Percentiles rank a stretch among this genome's conserved stretches.
Conservation (phyloP, 2,113 vertebrate species). For the Gavialis gangeticus region DNA sequence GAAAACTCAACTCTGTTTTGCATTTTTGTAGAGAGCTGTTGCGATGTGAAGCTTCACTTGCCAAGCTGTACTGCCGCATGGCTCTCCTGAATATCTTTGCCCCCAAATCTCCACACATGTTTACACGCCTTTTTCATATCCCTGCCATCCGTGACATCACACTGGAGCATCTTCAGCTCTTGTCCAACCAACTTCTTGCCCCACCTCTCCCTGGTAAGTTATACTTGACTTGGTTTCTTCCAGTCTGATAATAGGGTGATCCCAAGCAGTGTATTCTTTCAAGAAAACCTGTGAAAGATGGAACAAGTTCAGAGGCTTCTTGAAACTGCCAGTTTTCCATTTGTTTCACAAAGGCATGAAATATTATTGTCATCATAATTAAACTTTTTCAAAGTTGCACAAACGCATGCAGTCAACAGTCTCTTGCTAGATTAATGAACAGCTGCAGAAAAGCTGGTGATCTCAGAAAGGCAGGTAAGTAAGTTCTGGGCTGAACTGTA, state of each 20-base stretch:
- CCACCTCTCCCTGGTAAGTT: slow-evolving; percentile 92
- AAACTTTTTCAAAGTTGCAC: too few species aligned
- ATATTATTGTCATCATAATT: too few species aligned
- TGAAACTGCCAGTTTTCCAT: too few species aligned
- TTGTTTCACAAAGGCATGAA: too few species aligned
- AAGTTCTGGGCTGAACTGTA: too few species aligned
- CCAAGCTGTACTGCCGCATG: slow-evolving; percentile 94
- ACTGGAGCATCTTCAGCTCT: slow-evolving; percentile 94
- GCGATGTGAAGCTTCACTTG: slow-evolving; percentile 92
- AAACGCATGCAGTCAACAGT: too few species aligned
- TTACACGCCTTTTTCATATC: slow-evolving; percentile 96
- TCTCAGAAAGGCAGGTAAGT: too few species aligned
- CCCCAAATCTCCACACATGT: slow-evolving; percentile 94
- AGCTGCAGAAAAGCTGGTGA: too few species aligned
- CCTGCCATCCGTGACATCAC: slow-evolving; percentile 96
- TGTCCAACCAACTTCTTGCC: slow-evolving; percentile 96
- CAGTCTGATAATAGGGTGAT: fast-evolving
- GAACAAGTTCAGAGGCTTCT: too few species aligned
- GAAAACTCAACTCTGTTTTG: background rate
- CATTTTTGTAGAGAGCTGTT: slow-evolving; percentile 88
- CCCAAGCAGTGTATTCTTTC: too few species aligned
- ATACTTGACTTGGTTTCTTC: background rate
- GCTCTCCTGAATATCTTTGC: slow-evolving; percentile 97
- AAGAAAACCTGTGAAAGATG: too few species aligned
- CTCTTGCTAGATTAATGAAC: too few species aligned